Conservation (phyloP, 2,797 vertebrate genomes). For the Microcaecilia unicolor region DNA sequence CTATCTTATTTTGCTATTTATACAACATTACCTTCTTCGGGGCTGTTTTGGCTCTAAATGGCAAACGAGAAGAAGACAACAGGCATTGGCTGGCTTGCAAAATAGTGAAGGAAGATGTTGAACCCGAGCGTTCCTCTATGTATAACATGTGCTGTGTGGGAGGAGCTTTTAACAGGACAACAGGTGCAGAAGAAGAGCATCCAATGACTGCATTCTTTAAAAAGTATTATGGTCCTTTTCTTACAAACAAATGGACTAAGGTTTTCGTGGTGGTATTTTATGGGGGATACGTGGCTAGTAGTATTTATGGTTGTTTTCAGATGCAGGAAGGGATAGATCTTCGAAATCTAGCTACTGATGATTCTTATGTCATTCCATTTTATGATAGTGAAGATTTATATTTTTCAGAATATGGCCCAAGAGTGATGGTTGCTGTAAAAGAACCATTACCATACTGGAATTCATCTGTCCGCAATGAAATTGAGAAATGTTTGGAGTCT, state of each 20-base stretch:
- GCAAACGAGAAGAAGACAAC: constrained; percentile 54
- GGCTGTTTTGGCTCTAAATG: constrained; percentile 58
- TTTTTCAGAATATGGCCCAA: constrained; percentile 60
- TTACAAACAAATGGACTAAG: constrained; percentile 41
- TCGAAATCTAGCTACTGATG: constrained; percentile 61
- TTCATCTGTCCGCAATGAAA: constrained; percentile 11
- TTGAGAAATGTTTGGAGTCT: constrained; percentile 42
- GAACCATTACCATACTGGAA: constrained; percentile 57
- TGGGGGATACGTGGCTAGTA: constrained; percentile 41
- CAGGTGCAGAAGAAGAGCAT: constrained; percentile 32
- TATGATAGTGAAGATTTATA: constrained; percentile 52
- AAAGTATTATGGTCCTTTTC: constrained; percentile 50
- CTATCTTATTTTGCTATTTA: constrained; percentile 58
- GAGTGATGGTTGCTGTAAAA: constrained; percentile 65
- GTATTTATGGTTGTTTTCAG: constrained; percentile 56
- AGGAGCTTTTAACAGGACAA: constrained; percentile 47
- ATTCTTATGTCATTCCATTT: constrained; percentile 60
- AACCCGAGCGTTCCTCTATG: constrained; percentile 14
- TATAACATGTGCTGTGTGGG: constrained; percentile 43
- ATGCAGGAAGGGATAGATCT: constrained; percentile 66
- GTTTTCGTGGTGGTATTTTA: constrained; percentile 46
- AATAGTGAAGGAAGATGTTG: constrained; percentile 25
- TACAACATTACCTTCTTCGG: constrained; percentile 55
- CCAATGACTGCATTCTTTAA: constrained; percentile 48
- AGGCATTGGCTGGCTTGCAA: constrained; percentile 61